Base-by-base conservation (phyloP, 2,113 vertebrate genomes). In the Dendrocopos noguchii region DNA sequence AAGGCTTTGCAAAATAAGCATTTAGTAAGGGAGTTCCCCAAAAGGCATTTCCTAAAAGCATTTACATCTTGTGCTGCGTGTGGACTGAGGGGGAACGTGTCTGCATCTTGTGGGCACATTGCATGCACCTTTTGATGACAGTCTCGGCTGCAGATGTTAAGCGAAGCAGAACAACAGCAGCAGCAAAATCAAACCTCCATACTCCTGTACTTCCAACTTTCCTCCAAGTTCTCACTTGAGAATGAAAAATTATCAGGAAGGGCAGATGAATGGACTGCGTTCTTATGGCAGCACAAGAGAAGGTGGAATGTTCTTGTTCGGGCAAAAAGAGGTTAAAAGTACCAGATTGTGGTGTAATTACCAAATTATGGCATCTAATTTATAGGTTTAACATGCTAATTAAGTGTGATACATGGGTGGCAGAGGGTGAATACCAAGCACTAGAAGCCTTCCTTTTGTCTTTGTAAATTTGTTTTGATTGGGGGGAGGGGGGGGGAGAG, bases 351-450 rank as follows among this genome's bases (percentile, higher is more conserved):
- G 78, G 61, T 3, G 8, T 93, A 96, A 97, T 97, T 96, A 94
- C 88, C 72, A 94, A 95, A 97, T 96, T 95, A 94, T 0, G 3
- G 53, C 59, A 64, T 76, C 80, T 96, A 94, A 96, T 96, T 94
- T 95, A 85, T 95, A 91, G 78, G 85, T 91, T 95, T 96, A 94
- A 95, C 84, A 96, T 93, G 93, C 89, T 96, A 94, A 96, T 95
- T 93, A 95, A 27, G 72, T 89, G 92, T 80, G 92, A 97, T 94
- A 89, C 67, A 73, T 71, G 85, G 75, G 72, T 91, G 87, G 72
- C 2, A 39, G 80, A 94, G 88, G 78, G 80, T 93, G 94, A 96
- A 94, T 94, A 81, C 63, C 76, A 86, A 96, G 78, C 73, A 46
- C 44, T 66, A 60, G 72, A 67, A 94, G 81, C 56, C 56, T 90